phyloP scores from a whole-genome alignment of 1,140 invertebrate species.

The Drosophila hydei region DNA sequence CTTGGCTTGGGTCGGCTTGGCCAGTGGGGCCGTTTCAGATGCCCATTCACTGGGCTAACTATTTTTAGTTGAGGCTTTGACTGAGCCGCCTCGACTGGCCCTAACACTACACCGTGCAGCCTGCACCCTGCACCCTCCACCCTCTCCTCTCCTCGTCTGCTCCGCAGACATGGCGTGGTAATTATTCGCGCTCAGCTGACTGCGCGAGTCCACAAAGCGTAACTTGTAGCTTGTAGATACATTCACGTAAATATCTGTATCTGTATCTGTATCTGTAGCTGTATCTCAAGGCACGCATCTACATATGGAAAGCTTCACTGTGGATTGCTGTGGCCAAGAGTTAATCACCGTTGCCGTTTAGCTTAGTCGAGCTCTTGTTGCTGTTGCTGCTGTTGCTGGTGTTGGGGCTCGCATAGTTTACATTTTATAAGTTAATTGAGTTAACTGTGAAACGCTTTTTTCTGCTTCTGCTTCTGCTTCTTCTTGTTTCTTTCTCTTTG shows the following conservation, averaged over 20 bases:
- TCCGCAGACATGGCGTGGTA: slow-evolving; percentile 58
- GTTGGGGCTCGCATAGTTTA: slow-evolving; percentile 67
- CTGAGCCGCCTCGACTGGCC: slow-evolving; percentile 49
- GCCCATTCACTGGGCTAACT: slow-evolving; percentile 60
- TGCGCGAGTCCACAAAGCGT: slow-evolving; percentile 79
- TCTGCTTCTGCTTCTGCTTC: neutral
- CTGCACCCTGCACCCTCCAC: neutral
- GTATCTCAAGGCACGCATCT: slow-evolving; percentile 70
- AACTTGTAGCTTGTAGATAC: slow-evolving; percentile 81
- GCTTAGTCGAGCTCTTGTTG: slow-evolving; percentile 44
- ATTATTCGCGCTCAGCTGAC: slow-evolving; percentile 80
- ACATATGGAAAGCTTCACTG: slow-evolving; percentile 60
- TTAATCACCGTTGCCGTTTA: slow-evolving; percentile 82
- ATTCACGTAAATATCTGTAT: slow-evolving; percentile 53
- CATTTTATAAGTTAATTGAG: slow-evolving; percentile 83
- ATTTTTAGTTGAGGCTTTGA: slow-evolving; percentile 54
- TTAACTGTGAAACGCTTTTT: slow-evolving; percentile 73
- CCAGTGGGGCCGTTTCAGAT: slow-evolving; percentile 8
- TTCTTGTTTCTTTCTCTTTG: slow-evolving; percentile 18
- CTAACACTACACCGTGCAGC: neutral
- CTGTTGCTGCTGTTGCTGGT: slow-evolving; percentile 29
- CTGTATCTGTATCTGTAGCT: slow-evolving; percentile 10
- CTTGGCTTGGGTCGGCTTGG: slow-evolving; percentile 12
- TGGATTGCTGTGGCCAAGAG: slow-evolving; percentile 57
- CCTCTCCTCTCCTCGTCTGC: neutral